Percentiles rank a stretch among this genome's conserved stretches.
phyloP scores from a whole-genome alignment of 2,888 invertebrate genomes.

The Automeris io region DNA sequence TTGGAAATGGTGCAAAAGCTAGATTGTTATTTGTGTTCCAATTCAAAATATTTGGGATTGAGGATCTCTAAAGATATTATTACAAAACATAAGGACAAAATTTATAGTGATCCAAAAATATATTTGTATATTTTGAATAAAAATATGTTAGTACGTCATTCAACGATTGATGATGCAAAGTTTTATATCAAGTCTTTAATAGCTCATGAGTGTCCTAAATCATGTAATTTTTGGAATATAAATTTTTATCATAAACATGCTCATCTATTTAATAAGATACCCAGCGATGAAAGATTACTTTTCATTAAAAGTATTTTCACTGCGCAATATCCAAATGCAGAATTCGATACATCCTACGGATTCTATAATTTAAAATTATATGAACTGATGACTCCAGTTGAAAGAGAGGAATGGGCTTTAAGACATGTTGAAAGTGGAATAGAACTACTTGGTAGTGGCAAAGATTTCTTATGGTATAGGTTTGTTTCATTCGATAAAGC shows the following conservation, averaged over 20 bases:
- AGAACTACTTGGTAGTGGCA: slow-evolving; percentile 31
- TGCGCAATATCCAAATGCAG: slow-evolving; percentile 29
- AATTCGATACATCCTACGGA: slow-evolving; percentile 32
- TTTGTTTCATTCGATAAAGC: slow-evolving; percentile 40
- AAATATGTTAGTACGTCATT: slow-evolving; percentile 25
- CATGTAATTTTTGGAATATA: slow-evolving; percentile 29
- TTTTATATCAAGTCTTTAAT: slow-evolving; percentile 26
- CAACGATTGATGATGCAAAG: slow-evolving; percentile 34
- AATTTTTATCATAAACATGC: slow-evolving; percentile 27
- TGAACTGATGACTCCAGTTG: slow-evolving; percentile 31
- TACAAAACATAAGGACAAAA: slow-evolving; percentile 38
- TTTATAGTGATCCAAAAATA: slow-evolving; percentile 27
- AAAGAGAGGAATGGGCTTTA: slow-evolving; percentile 44
- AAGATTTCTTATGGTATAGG: slow-evolving; percentile 40
- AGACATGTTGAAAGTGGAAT: slow-evolving; percentile 29
- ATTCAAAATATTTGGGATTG: slow-evolving; percentile 21
- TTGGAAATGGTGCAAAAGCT: slow-evolving; percentile 37
- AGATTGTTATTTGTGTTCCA: neutral
- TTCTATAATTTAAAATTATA: slow-evolving; percentile 31
- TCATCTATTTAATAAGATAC: slow-evolving; percentile 33
- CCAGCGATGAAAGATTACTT: slow-evolving; percentile 25
- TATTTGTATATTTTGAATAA: slow-evolving; percentile 32
- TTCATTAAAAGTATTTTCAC: slow-evolving; percentile 35
- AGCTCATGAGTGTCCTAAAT: slow-evolving; percentile 17
- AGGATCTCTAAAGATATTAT: slow-evolving; percentile 34